These are phyloP conservation scores for Drosophila parabipectinata DNA, from an alignment of 1,140 invertebrate genomes.

Conservation along the genomic window DNA sequence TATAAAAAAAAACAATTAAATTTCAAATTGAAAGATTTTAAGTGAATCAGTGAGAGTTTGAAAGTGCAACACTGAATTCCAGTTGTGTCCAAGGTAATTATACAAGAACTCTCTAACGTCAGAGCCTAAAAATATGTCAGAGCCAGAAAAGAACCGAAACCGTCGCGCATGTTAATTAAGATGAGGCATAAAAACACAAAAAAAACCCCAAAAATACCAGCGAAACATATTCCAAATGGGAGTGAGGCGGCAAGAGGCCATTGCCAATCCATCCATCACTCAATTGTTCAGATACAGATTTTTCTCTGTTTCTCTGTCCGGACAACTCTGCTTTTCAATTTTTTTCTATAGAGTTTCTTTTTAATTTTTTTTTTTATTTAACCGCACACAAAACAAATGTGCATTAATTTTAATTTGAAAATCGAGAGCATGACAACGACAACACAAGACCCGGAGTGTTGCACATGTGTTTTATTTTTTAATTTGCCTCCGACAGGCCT, in stretches of 20 bases:
- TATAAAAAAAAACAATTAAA: slow-evolving; percentile 2
- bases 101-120: slow-evolving; percentile 47
- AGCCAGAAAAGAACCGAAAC: slow-evolving; percentile 28
- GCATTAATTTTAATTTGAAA: slow-evolving; percentile 65
- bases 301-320: slow-evolving; percentile 6
- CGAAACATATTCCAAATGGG: slow-evolving; percentile 23
- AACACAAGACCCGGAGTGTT: slow-evolving; percentile 29
- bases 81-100: slow-evolving; percentile 40
- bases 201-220: slow-evolving; percentile 9
- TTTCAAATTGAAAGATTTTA: neutral
- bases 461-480: slow-evolving; percentile 66
- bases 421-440: slow-evolving; percentile 35
- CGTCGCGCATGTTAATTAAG: slow-evolving; percentile 72
- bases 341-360: slow-evolving; percentile 9
- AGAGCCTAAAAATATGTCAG: slow-evolving; percentile 47
- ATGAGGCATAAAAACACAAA: slow-evolving; percentile 30
- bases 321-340: slow-evolving; percentile 34
- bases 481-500: slow-evolving; percentile 38
- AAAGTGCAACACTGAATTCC: slow-evolving; percentile 10
- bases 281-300: slow-evolving; percentile 62
- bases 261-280: slow-evolving; percentile 75
- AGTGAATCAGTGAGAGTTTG: neutral
- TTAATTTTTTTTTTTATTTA: slow-evolving; percentile 22
- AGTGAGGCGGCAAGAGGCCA: slow-evolving; percentile 37
- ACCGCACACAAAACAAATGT: slow-evolving; percentile 59